Percentiles rank a stretch among this genome's conserved stretches.
Conservation (phyloP, 1,140 invertebrate genomes). For the Littorina saxatilis region DNA sequence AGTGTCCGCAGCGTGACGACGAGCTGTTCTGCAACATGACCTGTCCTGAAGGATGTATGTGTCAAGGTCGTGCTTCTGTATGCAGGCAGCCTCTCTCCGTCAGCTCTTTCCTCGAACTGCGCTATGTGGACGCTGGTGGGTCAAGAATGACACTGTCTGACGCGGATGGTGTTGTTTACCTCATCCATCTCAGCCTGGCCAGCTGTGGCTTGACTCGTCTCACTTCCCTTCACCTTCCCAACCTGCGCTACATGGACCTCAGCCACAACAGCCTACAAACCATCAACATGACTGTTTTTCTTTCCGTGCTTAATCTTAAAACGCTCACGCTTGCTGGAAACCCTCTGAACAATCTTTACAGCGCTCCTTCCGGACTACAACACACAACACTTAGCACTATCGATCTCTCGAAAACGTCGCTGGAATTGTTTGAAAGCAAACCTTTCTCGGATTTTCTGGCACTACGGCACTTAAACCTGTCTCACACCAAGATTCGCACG, state of each 20-base stretch:
- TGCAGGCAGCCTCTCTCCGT: neutral
- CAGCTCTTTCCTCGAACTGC: neutral
- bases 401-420: neutral
- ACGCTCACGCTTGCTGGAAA: constrained; percentile 24
- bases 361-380: neutral
- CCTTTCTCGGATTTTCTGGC: constrained; percentile 15
- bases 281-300: constrained; percentile 10
- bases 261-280: constrained; percentile 20
- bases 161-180: neutral
- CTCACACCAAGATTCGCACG: neutral
- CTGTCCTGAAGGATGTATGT: constrained; percentile 48
- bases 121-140: constrained; percentile 7
- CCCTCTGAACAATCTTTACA: neutral
- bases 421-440: constrained; percentile 10
- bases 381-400: neutral
- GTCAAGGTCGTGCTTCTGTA: constrained; percentile 2
- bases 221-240: neutral
- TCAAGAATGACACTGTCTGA: constrained; percentile 7
- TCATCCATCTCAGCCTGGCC: neutral
- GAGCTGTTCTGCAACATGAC: constrained; percentile 33
- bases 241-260: constrained; percentile 14
- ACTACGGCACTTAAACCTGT: neutral
- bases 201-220: neutral
- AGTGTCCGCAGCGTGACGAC: constrained; percentile 43
- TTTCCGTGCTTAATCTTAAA: constrained; percentile 10